Evolutionary conservation across 1,140 invertebrate species (phyloP).

Genomic region (Pogonognathellus flavescens): DNA sequence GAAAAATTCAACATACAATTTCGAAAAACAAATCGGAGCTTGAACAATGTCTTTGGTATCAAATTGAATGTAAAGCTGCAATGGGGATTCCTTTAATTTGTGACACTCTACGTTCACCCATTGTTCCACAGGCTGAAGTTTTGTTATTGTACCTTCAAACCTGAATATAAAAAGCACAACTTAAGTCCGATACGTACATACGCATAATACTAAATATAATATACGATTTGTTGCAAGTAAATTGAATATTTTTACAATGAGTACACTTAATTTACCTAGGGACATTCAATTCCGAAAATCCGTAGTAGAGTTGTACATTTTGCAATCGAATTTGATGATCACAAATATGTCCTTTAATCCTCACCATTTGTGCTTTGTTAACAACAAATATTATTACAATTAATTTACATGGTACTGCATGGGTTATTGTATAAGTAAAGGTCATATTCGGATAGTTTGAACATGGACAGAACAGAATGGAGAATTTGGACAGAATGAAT

Average conservation of each 20-base stretch:
- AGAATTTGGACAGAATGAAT: too few relatives aligned
- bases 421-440: too few relatives aligned
- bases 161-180: background rate
- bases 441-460: too few relatives aligned
- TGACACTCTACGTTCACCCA: background rate
- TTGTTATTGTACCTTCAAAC: conserved; percentile 7
- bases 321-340: background rate
- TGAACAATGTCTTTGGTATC: background rate
- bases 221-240: too few relatives aligned
- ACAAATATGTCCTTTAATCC: background rate
- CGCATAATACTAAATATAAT: too few relatives aligned
- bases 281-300: background rate
- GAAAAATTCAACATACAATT: background rate
- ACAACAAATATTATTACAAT: too few relatives aligned
- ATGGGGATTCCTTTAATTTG: background rate
- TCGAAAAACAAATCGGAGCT: background rate
- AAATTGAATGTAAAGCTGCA: background rate
- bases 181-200: background rate
- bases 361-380: background rate
- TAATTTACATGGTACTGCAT: too few relatives aligned
- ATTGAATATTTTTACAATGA: too few relatives aligned
- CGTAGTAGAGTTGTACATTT: background rate
- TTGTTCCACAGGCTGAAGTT: background rate
- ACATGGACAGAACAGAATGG: too few relatives aligned
- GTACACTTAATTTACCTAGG: too few relatives aligned